These are phyloP conservation scores for Amblyteles armatorius DNA, from an alignment of 2,888 invertebrate genomes.

Conservation along the genomic window DNA sequence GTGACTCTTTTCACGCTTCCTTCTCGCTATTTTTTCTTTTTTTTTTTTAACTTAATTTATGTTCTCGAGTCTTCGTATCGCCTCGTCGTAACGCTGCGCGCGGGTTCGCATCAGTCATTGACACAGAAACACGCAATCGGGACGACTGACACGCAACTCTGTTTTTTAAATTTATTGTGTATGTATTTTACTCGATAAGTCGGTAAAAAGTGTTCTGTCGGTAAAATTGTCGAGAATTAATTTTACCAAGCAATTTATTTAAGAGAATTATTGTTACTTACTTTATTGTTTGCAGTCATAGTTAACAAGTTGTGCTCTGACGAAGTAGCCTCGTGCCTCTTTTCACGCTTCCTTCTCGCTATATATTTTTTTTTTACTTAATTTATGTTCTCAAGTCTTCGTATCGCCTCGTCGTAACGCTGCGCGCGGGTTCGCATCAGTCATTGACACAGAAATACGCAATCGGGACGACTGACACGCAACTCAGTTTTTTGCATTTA, in stretches of 20 bases:
- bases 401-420: not conserved
- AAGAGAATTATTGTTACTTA: no score
- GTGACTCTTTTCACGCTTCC: slow-evolving; percentile 5
- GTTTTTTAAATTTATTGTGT: not conserved
- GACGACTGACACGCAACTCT: not conserved
- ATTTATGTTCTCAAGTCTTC: not conserved
- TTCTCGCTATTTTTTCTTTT: not conserved
- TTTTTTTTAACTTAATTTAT: not conserved
- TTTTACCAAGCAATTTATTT: no score
- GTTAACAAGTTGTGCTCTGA: not conserved
- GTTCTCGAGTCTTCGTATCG: not conserved
- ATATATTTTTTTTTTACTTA: not conserved
- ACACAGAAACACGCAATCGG: not conserved
- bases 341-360: not conserved
- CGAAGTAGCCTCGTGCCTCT: not conserved
- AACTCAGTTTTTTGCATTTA: not conserved
- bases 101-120: not conserved
- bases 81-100: not conserved
- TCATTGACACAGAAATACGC: not conserved
- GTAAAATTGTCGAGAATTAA: no score
- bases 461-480: not conserved
- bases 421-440: not conserved
- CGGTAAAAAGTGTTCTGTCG: no score
- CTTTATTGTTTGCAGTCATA: no score
- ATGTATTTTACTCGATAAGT: not conserved